Evolutionary conservation across 2,113 vertebrate genomes (phyloP), one percentile per base, ranked within the genome.

Genomic region (Semnornis frantzii): DNA sequence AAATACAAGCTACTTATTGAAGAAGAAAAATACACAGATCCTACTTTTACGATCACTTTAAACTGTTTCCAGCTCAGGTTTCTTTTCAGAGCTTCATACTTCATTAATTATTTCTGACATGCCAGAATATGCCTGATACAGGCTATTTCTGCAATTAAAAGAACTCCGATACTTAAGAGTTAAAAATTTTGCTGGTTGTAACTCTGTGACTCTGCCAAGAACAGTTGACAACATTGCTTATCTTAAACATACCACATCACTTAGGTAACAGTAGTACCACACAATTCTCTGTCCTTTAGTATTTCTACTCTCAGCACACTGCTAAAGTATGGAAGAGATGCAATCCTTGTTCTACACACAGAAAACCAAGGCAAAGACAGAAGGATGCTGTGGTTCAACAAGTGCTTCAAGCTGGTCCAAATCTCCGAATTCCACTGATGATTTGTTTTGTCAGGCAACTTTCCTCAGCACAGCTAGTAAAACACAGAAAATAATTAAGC

Each of bases 401-500:
- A 93, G 73, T 76, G 50, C 60, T 89, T 91, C 85, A 85, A 91
- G 64, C 42, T 71, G 48, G 59, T 81, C 44, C 73, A 74, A 83
- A 50, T 48, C 44, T 75, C 79, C 57, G 46, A 90, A 70, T 75
- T 33, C 54, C 59, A 57, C 52, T 16, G 17, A 74, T 91, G 60
- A 90, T 83, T 80, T 90, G 74, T 82, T 93, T 92, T 91, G 72
- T 87, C 85, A 93, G 91, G 44, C 72, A 88, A 60, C 24, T 57
- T 89, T 65, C 31, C 66, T 31, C n/a, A 87, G n/a, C 66, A 75
- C 63, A 91, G 39, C 65, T 90, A 87, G 94, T 74, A 96, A 90
- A 95, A 90, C 58, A 81, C 42, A 74, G 66, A 74, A 96, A 93
- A 94, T 64, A 85, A 94, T 83, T 80, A 74, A 63, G 75, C 31